Evolutionary conservation across 2,113 vertebrate species (phyloP).

Genomic region (Athene noctua): DNA sequence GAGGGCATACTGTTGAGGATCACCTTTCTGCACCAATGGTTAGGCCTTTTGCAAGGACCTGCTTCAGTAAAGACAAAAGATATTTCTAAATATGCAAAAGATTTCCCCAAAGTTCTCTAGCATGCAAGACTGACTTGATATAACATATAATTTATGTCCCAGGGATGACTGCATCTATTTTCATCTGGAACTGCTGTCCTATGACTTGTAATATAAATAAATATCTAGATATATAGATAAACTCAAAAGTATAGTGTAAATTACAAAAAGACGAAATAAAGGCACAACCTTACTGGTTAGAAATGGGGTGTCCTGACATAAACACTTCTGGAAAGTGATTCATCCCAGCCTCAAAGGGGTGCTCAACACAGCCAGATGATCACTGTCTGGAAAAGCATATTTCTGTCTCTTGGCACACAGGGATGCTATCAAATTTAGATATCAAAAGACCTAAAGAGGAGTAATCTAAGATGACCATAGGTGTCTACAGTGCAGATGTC

Average conservation of each 20-base stretch:
- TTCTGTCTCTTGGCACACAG: not conserved
- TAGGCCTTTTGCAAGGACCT: not conserved
- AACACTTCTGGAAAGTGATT: not conserved
- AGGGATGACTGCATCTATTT: not conserved
- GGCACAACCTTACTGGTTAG: not conserved
- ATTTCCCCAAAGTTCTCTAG: not conserved
- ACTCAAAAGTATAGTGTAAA: not conserved
- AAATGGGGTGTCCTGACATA: not conserved
- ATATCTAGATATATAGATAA: not conserved
- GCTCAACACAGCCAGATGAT: not conserved
- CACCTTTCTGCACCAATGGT: not conserved
- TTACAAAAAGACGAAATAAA: not conserved
- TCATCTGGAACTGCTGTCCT: not conserved
- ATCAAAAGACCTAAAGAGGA: not conserved
- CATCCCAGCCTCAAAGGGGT: not conserved
- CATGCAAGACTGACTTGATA: not conserved
- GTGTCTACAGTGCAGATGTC: no score
- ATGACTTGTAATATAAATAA: not conserved
- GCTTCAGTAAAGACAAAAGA: not conserved
- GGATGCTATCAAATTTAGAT: not conserved
- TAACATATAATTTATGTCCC: not conserved
- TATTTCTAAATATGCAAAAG: not conserved
- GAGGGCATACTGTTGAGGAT: not conserved
- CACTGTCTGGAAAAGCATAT: not conserved
- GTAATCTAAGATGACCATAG: not conserved